Conservation (phyloP, 2,113 vertebrate genomes). For the Heliornis fulica region DNA sequence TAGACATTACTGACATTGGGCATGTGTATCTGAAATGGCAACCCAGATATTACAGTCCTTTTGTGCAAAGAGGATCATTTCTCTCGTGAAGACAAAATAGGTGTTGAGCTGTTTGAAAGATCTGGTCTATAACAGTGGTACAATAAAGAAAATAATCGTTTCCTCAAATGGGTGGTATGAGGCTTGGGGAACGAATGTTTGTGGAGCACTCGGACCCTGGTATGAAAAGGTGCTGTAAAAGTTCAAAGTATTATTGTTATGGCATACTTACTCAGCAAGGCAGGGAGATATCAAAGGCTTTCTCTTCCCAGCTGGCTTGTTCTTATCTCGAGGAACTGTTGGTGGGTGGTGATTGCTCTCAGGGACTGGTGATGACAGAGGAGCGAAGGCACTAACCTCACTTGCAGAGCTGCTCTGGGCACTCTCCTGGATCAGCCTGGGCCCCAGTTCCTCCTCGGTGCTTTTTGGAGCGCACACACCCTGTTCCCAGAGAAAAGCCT, state of each 20-base stretch:
- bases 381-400: not conserved
- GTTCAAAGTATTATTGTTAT: conserved; percentile 58
- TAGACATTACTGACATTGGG: not conserved
- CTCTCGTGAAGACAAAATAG: not conserved
- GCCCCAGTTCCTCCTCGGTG: not conserved
- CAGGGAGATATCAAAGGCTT: conserved; percentile 55
- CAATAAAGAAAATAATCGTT: not conserved
- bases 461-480: not conserved
- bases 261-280: conserved; percentile 35
- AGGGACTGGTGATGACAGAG: conserved; percentile 7
- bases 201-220: conserved; percentile 46
- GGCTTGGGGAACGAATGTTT: not conserved
- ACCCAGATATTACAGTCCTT: not conserved
- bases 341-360: conserved; percentile 45
- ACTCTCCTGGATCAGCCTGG: not conserved
- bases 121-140: not conserved
- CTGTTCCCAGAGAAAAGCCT: not conserved
- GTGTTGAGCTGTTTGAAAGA: not conserved
- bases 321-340: conserved; percentile 48
- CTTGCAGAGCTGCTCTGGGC: not conserved
- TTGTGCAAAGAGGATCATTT: not conserved
- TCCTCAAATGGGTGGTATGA: not conserved
- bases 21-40: not conserved
- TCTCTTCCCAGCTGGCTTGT: conserved; percentile 12
- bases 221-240: conserved; percentile 40